Evolutionary conservation across 2,888 invertebrate species (phyloP).

Genomic region (Acrobasis consociella): DNA sequence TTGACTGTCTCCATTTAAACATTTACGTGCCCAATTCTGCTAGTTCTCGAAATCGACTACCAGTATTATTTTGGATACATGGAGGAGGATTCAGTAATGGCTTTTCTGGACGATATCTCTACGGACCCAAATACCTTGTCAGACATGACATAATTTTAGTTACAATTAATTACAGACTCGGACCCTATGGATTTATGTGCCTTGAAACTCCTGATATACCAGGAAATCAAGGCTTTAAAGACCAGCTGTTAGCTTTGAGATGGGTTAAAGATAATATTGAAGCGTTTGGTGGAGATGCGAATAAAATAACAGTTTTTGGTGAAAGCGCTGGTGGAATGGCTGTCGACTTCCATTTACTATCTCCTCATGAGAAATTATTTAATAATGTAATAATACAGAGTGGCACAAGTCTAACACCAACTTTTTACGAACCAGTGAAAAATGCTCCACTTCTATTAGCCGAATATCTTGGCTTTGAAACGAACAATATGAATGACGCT

Average conservation of each 20-base stretch:
- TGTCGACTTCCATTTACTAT: constrained; percentile 53
- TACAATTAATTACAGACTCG: constrained; percentile 51
- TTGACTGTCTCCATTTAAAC: constrained; percentile 54
- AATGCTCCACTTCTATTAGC: constrained; percentile 47
- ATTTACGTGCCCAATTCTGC: constrained; percentile 51
- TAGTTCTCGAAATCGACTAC: constrained; percentile 41
- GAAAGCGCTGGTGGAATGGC: constrained; percentile 54
- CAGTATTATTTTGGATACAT: constrained; percentile 56
- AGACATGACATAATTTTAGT: constrained; percentile 55
- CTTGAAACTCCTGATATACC: constrained; percentile 49
- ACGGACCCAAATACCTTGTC: constrained; percentile 49
- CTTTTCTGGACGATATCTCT: constrained; percentile 33
- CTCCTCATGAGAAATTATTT: constrained; percentile 45
- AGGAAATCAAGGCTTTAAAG: constrained; percentile 64
- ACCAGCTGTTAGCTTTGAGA: constrained; percentile 51
- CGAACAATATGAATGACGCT: constrained; percentile 41
- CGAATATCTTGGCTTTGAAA: constrained; percentile 41
- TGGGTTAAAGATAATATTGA: constrained; percentile 58
- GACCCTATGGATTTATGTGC: constrained; percentile 62
- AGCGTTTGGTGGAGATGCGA: constrained; percentile 55
- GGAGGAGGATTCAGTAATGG: constrained; percentile 53
- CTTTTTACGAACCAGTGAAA: constrained; percentile 43
- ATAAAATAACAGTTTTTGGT: constrained; percentile 54
- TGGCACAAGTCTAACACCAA: constrained; percentile 43
- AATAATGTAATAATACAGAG: constrained; percentile 53